Evolutionary conservation across 2,797 vertebrate species (phyloP), one percentile per base, ranked within the genome.

Genomic region (Sphenodon punctatus): DNA sequence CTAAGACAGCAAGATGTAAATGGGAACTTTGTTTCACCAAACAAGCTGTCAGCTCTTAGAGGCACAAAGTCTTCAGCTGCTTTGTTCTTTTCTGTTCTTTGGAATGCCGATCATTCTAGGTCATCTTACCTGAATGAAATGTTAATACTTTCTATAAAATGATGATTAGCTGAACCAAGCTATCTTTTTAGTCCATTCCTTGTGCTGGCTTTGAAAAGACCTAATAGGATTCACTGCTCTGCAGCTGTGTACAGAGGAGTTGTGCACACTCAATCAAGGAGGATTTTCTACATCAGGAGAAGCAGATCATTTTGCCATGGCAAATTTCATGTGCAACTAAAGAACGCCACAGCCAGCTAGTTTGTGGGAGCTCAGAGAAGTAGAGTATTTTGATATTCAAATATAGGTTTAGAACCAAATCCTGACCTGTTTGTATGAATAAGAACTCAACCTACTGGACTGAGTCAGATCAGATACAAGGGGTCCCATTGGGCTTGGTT

Each of bases 211-310:
- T 79, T 55, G 61, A 55, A 90, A 92, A 73, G 82, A 63, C 8
- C 5, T 88, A 92, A 92, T 25, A 88, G 61, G 82, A 90, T 92
- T 88, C 89, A 76, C 55, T 55, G 45, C 80, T 67, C 75, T 86
- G 49, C 74, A 85, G 72, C 75, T 58, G 63, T 75, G 88, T 58
- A 41, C 68, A 48, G 15, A 84, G 60, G 5, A 77, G 41, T 38
- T 30, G 27, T 56, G 39, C 60, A 75, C 90, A 81, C 75, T 70
- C 56, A 51, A 27, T 20, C 67, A 42, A 56, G 56, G 60, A 59
- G 30, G 46, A 22, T 81, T 67, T 67, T 60, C 58, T 49, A 25
- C 34, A 46, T 41, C 32, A 75, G 82, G 72, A 71, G 67, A 39
- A 91, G 27, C 39, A 3, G 25, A n/a, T 56, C 9, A 66, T 60